Base-by-base conservation (phyloP, 2,888 invertebrate species). In the Celastrina argiolus region DNA sequence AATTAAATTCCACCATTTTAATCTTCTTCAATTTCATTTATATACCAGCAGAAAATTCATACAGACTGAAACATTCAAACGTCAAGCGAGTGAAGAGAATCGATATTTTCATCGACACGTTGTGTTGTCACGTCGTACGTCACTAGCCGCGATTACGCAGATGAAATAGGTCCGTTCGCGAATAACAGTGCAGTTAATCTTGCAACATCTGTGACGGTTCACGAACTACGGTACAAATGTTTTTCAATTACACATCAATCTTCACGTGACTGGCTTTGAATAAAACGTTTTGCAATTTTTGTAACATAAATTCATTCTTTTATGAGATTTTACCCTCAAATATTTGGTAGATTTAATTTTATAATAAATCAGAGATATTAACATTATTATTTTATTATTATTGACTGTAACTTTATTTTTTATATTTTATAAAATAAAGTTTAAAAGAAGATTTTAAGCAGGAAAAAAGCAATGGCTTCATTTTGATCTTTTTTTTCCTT, bases 191-290 rank as follows among this genome's bases (percentile, higher is more conserved):
- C 65, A 68, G 68, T 69, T 68, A 68, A 59, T 71, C 68, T 70
- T 66, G 69, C 66, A 69, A 67, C 67, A 69, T 69, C 69, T 69
- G 71, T 65, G 66, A 67, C 68, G 68, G 68, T 67, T 64, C 66
- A 67, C 65, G 65, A 42, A 66, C 69, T 68, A 31, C 68, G 65
- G 63, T 68, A 71, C 66, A 68, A 70, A 69, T 69, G 67, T 56
- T 42, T 67, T 68, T 70, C 69, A 68, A 59, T 59, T 59, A 65
- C 51, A 56, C 31, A 66, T 66, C 65, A 59, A 31, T 65, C 58
- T 64, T 31, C 56, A 10, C 14, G 34, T 26, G 39, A 63, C 36
- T 10, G 2, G 26, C 26, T 56, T 56, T 65, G 51, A 39, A 31
- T 51, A 14, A 34, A 45, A 45, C 3, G 18, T 45, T 45, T 45